Evolutionary conservation across 2,797 vertebrate species (phyloP).

Genomic region (Xiphophorus birchmanni): DNA sequence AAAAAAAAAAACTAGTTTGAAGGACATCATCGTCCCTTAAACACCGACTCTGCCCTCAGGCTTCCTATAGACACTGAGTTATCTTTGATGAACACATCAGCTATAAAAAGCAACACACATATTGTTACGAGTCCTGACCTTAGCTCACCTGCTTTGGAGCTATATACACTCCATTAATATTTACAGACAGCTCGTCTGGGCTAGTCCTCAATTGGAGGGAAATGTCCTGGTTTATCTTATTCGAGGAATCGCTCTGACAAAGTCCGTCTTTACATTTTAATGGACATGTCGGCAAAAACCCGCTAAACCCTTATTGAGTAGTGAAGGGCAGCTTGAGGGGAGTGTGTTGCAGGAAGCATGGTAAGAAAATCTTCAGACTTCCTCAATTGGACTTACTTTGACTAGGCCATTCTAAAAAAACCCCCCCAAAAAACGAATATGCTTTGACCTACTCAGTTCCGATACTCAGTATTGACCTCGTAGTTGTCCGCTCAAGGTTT

Average conservation of each 20-base stretch:
- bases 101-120: conserved; percentile 24
- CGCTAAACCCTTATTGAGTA: conserved; percentile 14
- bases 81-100: conserved; percentile 21
- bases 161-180: conserved; percentile 29
- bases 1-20: conserved; percentile 27
- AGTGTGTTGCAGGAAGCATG: conserved; percentile 16
- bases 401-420: background rate
- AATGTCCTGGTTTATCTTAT: background rate
- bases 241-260: conserved; percentile 12
- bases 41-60: conserved; percentile 42
- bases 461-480: background rate
- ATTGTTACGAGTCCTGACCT: conserved; percentile 20
- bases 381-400: background rate
- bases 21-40: conserved; percentile 42
- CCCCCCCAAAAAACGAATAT: background rate
- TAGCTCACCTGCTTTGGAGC: conserved; percentile 28
- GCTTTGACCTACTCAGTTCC: background rate
- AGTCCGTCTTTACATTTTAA: background rate
- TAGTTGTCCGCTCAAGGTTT: background rate
- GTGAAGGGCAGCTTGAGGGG: conserved; percentile 37
- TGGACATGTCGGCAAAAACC: background rate
- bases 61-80: conserved; percentile 18
- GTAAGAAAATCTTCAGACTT: conserved; percentile 38
- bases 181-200: conserved; percentile 30
- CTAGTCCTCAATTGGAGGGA: conserved; percentile 24